Base-by-base conservation (phyloP, 2,113 vertebrate genomes). In the human (Homo sapiens) region DNA sequence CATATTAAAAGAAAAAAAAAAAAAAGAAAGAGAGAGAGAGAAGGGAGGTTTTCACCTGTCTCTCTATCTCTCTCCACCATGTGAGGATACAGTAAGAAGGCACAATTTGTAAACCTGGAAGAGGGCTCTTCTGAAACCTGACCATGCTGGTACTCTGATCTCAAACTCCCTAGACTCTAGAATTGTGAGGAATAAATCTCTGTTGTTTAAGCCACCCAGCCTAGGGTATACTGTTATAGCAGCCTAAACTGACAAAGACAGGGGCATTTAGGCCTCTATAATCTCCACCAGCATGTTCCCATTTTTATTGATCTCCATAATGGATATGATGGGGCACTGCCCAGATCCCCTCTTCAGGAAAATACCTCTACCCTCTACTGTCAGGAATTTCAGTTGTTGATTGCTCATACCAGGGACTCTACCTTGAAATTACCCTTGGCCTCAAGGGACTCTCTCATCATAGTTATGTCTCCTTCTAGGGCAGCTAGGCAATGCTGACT, bases 321-420 rank as follows among this genome's bases (percentile, higher is more conserved):
- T 61, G 5, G 50, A 61, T 57, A 40, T 86, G 50, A 61, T 64
- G 40, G 0, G 11, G 1, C n/a, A 38, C 20, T 30, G 35, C 23
- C 8, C 13, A 50, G 43, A 35, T 68, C 40, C 13, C 8, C 48
- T 84, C 55, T 83, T 90, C 35, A 35, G n/a, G 10, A 8, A 10
- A 57, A 61, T 78, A 5, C 9, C 30, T 8, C 23, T 3, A 76
- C 2, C 1, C 4, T 35, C 16, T 59, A 5, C 32, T 72, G 5
- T 55, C 76, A 82, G 23, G 20, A 89, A 40, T 22, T 12, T 22
- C 13, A 73, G 14, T 27, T 20, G 18, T 13, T 32, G 8, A 52
- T 12, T 20, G 2, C 35, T 84, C 35, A 52, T 43, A 40, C 6
- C 23, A 45, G 66, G n/a, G 0, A 1, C 0, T 1, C 35, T 32